Evolutionary conservation across 2,797 vertebrate species (phyloP).

Genomic region (Iguana delicatissima): DNA sequence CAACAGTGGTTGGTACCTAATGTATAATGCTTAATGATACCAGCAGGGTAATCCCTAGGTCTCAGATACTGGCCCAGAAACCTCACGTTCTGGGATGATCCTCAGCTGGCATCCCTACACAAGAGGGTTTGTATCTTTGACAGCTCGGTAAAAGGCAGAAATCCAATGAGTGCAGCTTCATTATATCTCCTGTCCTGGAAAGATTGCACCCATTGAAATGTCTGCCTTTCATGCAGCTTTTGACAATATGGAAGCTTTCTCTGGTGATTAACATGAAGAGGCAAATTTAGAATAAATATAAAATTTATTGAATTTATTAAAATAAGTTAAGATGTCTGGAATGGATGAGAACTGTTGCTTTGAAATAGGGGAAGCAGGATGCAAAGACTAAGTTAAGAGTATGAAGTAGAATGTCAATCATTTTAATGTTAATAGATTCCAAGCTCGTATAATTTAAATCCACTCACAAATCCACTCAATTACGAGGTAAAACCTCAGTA

Average conservation of each 20-base stretch:
- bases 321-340: neutral
- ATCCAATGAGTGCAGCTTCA: neutral
- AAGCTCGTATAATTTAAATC: neutral
- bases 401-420: neutral
- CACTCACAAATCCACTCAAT: neutral
- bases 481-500: neutral
- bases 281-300: neutral
- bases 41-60: no score
- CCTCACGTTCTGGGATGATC: no score
- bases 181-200: neutral
- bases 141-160: constrained; percentile 59
- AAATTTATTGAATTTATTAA: neutral
- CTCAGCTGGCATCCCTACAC: no score
- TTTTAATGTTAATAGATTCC: neutral
- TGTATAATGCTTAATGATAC: no score
- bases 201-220: neutral
- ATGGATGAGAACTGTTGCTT: neutral
- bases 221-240: neutral
- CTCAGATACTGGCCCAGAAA: no score
- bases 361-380: neutral
- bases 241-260: neutral
- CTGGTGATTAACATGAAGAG: neutral
- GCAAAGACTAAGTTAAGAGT: neutral
- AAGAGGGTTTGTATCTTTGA: constrained; percentile 55
- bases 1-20: no score